Evolutionary conservation across 2,888 invertebrate genomes (phyloP).

Genomic region (Platycheirus albimanus): DNA sequence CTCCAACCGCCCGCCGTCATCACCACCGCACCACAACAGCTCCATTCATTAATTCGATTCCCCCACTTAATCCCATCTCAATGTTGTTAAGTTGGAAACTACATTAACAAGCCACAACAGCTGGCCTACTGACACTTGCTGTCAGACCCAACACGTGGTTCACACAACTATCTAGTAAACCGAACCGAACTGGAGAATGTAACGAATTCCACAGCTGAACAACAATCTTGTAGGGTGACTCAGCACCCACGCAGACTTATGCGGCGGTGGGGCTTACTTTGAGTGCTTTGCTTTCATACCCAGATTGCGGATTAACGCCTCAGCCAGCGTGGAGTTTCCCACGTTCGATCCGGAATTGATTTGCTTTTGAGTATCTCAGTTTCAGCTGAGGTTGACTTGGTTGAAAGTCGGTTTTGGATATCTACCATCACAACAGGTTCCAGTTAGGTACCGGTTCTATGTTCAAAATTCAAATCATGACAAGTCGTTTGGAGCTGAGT

Average conservation of each 20-base stretch:
- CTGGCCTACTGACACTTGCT: conserved; percentile 71
- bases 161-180: conserved; percentile 54
- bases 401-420: too few species aligned
- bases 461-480: too few species aligned
- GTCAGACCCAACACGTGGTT: conserved; percentile 68
- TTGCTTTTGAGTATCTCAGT: conserved; percentile 37
- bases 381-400: conserved; percentile 10
- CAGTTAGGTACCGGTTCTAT: too few species aligned
- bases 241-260: conserved; percentile 70
- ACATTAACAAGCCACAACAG: conserved; percentile 43
- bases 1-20: too few species aligned
- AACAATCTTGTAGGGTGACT: conserved; percentile 57
- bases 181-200: conserved; percentile 62
- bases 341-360: conserved; percentile 62
- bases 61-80: conserved; percentile 46
- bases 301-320: conserved; percentile 64
- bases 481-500: too few species aligned
- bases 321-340: conserved; percentile 65
- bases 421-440: too few species aligned
- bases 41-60: conserved; percentile 33
- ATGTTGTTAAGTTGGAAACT: conserved; percentile 38
- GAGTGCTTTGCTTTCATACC: conserved; percentile 40
- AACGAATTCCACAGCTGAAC: conserved; percentile 68
- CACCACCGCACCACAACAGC: not conserved
- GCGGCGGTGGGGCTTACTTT: conserved; percentile 45